Base-by-base conservation (phyloP, 1,140 invertebrate species). In the Drosophila lowei region DNA sequence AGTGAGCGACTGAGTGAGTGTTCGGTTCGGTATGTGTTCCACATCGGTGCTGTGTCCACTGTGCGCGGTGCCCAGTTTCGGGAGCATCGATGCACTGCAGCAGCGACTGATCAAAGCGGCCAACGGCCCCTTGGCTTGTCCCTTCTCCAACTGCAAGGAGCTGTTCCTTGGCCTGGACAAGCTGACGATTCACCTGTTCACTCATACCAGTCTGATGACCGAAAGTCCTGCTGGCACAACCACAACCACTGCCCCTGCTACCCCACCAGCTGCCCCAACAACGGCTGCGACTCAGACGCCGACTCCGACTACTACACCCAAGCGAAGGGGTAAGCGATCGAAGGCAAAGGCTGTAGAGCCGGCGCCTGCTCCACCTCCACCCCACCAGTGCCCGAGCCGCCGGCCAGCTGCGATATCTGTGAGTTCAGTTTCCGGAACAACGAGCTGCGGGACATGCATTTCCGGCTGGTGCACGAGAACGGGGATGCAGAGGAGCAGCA, bases 181-280 rank as follows among this genome's bases (percentile, higher is more conserved):
- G 92, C 92, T 97, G n/a, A 97, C 96, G 1, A 96, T 96, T 79
- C 96, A 97, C 91, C 91, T 97, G 64, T 96, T 96, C 77, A 94
- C 94, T 25, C 96, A 97, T 89, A 93, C 93, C 21, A 89, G 72
- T 25, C 57, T 89, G 6, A 84, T 90, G 85, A 64, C 18, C 6
- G 48, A 44, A 13, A 25, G 23, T 13, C 1, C 11, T 42, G 61
- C 44, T 3, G 21, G 11, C 41, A 15, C 4, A 18, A 25, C 13
- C 41, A 15, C 4, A 18, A 25, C n/a, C 18, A 34, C 56, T 9
- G 43, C 38, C 16, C 47, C n/a, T 8, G 23, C 4, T 7, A 38
- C 34, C 11, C 34, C 34, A 13, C 25, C 44, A 6, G 25, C 50
- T 1, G 25, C 56, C 3, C 56, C 44, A 42, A 23, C 55, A 8